Conservation (phyloP, 2,888 invertebrate genomes). For the Oconnorella tubifera region DNA sequence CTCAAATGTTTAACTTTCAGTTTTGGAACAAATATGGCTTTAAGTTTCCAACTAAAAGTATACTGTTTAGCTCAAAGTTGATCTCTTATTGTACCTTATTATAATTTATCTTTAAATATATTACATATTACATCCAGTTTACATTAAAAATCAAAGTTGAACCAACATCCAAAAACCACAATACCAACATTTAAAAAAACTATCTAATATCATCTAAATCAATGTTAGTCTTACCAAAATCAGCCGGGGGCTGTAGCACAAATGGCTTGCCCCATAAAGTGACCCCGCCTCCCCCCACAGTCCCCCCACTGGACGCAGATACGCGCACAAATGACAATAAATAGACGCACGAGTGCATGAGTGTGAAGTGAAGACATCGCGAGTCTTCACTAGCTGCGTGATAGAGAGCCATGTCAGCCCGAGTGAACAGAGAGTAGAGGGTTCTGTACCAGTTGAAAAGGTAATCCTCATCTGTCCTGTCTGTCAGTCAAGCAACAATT, state of each 20-base stretch:
- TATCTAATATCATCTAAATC: too few species aligned
- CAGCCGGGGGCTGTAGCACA: conserved; percentile 39
- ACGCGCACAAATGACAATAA: conserved; percentile 45
- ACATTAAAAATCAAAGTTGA: too few species aligned
- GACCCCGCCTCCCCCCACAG: conserved; percentile 11
- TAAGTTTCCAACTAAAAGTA: too few species aligned
- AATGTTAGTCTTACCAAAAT: conserved; percentile 38
- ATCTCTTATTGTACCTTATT: too few species aligned
- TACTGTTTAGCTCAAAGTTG: too few species aligned
- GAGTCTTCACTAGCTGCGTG: conserved; percentile 46
- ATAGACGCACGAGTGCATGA: conserved; percentile 52
- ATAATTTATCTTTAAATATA: too few species aligned
- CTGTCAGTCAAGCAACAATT: too few species aligned
- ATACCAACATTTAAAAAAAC: too few species aligned
- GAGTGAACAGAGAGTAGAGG: conserved; percentile 47
- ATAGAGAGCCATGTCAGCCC: conserved; percentile 45
- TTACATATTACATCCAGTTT: too few species aligned
- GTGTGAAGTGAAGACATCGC: conserved; percentile 52
- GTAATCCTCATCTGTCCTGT: conserved; percentile 36
- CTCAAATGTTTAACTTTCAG: too few species aligned
- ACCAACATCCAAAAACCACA: too few species aligned
- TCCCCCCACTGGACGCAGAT: conserved; percentile 35
- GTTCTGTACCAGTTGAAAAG: conserved; percentile 42
- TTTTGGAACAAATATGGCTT: too few species aligned
- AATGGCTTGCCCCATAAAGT: conserved; percentile 23